Conservation (phyloP, 1,140 invertebrate genomes). For the Drosophila auraria region DNA sequence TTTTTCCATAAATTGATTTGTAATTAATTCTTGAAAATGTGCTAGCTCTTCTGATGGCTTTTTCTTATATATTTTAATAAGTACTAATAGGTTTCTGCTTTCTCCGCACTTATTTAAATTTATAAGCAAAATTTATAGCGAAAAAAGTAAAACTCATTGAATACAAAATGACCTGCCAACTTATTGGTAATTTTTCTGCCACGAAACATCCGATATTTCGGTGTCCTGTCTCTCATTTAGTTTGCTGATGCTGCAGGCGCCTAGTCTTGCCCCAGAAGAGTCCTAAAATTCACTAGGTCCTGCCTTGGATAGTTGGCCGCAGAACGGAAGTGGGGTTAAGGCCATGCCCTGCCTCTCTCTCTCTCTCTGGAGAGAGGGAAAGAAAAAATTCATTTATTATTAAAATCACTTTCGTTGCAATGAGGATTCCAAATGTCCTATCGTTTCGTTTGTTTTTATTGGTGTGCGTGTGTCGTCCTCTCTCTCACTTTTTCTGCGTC, state of each 20-base stretch:
- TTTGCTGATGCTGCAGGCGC: conserved; percentile 34
- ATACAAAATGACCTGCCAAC: conserved; percentile 3
- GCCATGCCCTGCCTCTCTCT: conserved; percentile 6
- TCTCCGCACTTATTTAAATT: too few relatives aligned
- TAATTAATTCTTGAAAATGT: neutral
- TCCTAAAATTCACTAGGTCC: conserved; percentile 27
- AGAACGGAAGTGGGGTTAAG: conserved; percentile 27
- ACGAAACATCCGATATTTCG: conserved; percentile 11
- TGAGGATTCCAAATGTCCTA: conserved; percentile 81
- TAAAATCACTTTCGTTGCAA: conserved; percentile 84
- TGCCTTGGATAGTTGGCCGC: conserved; percentile 27
- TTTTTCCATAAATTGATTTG: too few relatives aligned
- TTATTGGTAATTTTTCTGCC: conserved; percentile 11
- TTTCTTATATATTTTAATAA: neutral
- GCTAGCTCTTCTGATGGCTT: neutral
- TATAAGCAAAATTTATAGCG: too few relatives aligned
- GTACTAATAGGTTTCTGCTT: neutral
- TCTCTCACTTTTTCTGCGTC: neutral
- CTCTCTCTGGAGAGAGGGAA: conserved; percentile 4
- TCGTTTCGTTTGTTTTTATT: conserved; percentile 83
- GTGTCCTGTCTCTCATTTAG: conserved; percentile 6
- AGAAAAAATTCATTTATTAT: conserved; percentile 78
- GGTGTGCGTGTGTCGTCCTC: conserved; percentile 62
- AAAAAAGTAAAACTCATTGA: neutral
- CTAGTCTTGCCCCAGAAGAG: conserved; percentile 24